phyloP scores from a whole-genome alignment of 2,113 vertebrate genomes.

The Amblyornis subalaris region DNA sequence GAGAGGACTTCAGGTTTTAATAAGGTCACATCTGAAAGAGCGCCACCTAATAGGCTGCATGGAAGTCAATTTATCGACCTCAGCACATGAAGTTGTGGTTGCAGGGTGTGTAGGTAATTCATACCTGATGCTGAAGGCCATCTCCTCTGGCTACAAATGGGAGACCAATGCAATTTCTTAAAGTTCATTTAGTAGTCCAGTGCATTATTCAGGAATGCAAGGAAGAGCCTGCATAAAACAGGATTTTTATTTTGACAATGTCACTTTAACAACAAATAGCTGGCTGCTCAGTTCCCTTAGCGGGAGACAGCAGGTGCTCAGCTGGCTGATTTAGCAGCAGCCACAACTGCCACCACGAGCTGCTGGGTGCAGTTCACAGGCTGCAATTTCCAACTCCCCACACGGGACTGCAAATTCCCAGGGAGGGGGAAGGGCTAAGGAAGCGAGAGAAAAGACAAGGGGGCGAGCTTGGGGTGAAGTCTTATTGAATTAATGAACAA shows the following conservation, averaged over 20 bases:
- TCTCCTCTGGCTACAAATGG: slow-evolving; percentile 8
- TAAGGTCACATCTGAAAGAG: slow-evolving; percentile 51
- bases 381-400: slow-evolving; percentile 51
- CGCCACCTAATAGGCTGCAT: slow-evolving; percentile 45
- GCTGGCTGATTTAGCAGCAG: slow-evolving; percentile 53
- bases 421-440: slow-evolving; percentile 40
- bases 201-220: background rate
- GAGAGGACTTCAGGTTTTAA: slow-evolving; percentile 30
- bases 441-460: background rate
- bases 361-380: slow-evolving; percentile 53
- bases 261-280: slow-evolving; percentile 46
- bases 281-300: background rate
- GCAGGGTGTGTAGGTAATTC: background rate
- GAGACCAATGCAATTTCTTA: background rate
- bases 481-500: background rate
- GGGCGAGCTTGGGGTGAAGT: slow-evolving; percentile 24
- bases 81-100: slow-evolving; percentile 14
- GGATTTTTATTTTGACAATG: background rate
- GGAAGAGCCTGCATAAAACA: background rate
- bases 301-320: slow-evolving; percentile 61
- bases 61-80: slow-evolving; percentile 49
- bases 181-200: background rate
- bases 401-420: slow-evolving; percentile 40
- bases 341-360: slow-evolving; percentile 22
- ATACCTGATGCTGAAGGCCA: slow-evolving; percentile 30